phyloP scores from a whole-genome alignment of 2,113 vertebrate genomes.

The Picathartes gymnocephalus region DNA sequence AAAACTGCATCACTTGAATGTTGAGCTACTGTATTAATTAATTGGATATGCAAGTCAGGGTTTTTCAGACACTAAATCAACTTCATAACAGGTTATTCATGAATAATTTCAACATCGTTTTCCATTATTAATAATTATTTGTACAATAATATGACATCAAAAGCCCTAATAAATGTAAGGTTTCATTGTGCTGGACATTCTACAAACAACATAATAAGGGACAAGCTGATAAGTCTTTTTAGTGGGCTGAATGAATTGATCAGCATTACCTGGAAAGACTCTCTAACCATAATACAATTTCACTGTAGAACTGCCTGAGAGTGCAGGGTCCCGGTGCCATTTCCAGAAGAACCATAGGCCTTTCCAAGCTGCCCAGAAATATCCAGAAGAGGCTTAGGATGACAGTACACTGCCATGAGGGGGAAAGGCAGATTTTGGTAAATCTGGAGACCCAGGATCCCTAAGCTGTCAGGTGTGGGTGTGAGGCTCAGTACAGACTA shows the following conservation, averaged over 20 bases:
- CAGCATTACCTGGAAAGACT: background rate
- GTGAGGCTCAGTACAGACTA: background rate
- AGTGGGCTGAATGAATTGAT: background rate
- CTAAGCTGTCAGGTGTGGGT: background rate
- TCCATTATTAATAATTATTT: slow-evolving; percentile 55
- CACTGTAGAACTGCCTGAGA: background rate
- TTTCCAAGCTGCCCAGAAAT: background rate
- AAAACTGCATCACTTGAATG: background rate
- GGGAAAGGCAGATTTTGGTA: background rate
- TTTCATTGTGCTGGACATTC: slow-evolving; percentile 1
- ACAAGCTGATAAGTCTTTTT: background rate
- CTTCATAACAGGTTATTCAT: slow-evolving; percentile 24
- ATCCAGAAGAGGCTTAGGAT: background rate
- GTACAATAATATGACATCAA: background rate
- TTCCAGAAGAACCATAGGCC: background rate
- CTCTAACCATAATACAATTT: background rate
- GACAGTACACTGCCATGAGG: background rate
- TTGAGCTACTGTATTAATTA: slow-evolving; percentile 18
- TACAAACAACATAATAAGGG: background rate
- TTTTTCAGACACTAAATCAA: slow-evolving; percentile 14
- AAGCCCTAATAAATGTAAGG: background rate
- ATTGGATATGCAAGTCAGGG: slow-evolving; percentile 12
- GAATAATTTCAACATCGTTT: slow-evolving; percentile 35
- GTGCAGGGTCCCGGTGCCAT: background rate
- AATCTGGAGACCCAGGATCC: background rate